Conservation (phyloP, 2,797 vertebrate genomes). For the Fringilla coelebs region DNA sequence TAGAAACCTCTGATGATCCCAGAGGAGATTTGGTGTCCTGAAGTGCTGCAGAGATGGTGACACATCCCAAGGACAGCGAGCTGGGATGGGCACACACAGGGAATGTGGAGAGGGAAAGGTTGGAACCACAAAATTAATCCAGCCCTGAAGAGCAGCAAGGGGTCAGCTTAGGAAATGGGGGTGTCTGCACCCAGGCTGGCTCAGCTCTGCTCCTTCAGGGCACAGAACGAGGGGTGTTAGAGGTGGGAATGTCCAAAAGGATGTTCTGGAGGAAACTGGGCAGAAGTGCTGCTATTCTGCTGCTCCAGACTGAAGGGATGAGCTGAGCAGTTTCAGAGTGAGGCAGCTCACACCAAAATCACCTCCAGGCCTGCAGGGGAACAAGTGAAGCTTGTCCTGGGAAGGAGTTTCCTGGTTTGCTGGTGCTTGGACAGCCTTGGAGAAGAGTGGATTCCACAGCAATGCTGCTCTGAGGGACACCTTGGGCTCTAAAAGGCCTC, state of each 20-base stretch:
- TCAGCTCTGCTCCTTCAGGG: neutral
- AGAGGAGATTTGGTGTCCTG: neutral
- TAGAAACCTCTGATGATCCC: neutral
- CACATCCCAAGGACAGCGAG: fast-evolving
- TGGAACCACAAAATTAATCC: neutral
- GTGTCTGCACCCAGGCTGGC: neutral
- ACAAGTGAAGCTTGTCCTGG: neutral
- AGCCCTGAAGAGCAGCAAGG: neutral
- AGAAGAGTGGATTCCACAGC: neutral
- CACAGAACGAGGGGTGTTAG: neutral
- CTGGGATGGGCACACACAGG: neutral
- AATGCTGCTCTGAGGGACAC: fast-evolving
- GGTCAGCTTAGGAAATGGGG: neutral
- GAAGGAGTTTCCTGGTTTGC: neutral
- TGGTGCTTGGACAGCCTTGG: neutral
- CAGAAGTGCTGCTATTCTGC: neutral
- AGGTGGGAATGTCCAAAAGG: neutral
- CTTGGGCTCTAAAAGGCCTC: neutral
- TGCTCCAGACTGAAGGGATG: neutral
- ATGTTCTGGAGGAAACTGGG: neutral
- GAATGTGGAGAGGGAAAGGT: neutral
- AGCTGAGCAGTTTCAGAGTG: neutral
- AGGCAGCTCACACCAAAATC: neutral
- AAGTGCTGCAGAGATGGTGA: neutral
- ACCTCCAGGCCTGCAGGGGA: neutral